Evolutionary conservation across 2,888 invertebrate species (phyloP), one percentile per base, ranked within the genome.

Genomic region (Listrodromus nycthemerus): DNA sequence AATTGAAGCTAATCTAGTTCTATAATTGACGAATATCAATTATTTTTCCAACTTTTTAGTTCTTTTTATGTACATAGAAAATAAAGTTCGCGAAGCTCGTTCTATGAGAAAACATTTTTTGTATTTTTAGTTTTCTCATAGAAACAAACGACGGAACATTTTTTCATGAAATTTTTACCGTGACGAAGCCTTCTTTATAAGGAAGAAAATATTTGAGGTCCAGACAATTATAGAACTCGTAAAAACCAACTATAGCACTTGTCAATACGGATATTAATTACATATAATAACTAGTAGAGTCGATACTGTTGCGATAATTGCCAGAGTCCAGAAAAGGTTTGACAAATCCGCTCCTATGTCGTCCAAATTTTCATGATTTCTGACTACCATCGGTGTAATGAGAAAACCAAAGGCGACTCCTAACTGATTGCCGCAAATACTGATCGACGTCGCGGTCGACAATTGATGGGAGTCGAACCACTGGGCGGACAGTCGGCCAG

Each of bases 341-440:
- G 87, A 90, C 0, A 94, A 84, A 79, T 93, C 92, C 0, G 84
- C 76, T 92, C 95, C 94, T 45, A 95, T 94, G 5, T 93, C 92
- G 0, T 93, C 94, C 0, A 93, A 58, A 50, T 94, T 92, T 1
- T 94, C 94, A 37, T 94, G 93, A 87, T 94, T 94, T 81, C 88
- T 92, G 1, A 95, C 94, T 27, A 95, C 84, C 77, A 95, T 92
- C 0, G 97, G 96, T 0, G 96, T 96, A 5, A 96, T 83, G 6
- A 97, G 93, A 90, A 97, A 97, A 67, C 96, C 96, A 0, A 96
- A 89, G 0, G 96, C 96, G 52, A 96, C 94, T 0, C 97, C 95
- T n/a, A 97, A 91, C 94, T 96, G 96, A 88, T 96, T 96, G 5
- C 97, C 97, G 89, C 97, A 96, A 24, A 97, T 95, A 2, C 96